phyloP scores from a whole-genome alignment of 2,888 invertebrate species.

The Gryllus longicercus region DNA sequence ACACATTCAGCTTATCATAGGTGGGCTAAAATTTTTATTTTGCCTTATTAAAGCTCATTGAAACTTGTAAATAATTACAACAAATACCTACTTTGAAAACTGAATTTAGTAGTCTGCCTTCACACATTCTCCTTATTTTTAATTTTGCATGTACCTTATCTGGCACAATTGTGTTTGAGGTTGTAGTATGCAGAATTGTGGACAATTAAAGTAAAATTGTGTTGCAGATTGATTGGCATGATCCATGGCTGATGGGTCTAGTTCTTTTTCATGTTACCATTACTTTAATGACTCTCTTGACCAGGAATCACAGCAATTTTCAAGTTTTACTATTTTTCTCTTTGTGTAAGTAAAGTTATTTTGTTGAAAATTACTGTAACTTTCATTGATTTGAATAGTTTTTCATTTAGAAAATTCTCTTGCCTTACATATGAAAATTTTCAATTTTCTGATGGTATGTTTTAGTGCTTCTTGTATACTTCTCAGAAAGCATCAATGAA shows the following conservation, averaged over 20 bases:
- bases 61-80: too few species aligned
- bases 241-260: constrained; percentile 79
- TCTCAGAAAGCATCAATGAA: constrained; percentile 86
- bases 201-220: too few species aligned
- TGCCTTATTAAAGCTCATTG: too few species aligned
- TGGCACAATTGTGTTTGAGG: too few species aligned
- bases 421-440: constrained; percentile 19
- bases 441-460: constrained; percentile 39
- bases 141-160: too few species aligned
- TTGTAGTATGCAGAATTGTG: too few species aligned
- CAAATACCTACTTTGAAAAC: too few species aligned
- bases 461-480: constrained; percentile 81
- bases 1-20: too few species aligned
- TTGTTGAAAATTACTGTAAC: constrained; percentile 18
- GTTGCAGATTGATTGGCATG: constrained; percentile 81
- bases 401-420: constrained; percentile 23
- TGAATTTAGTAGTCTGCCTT: too few species aligned
- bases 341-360: constrained; percentile 62
- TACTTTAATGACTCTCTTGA: constrained; percentile 73
- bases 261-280: constrained; percentile 72
- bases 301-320: constrained; percentile 81
- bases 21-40: too few species aligned
- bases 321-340: constrained; percentile 78
- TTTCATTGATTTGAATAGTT: constrained; percentile 24
- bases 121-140: too few species aligned